Evolutionary conservation across 2,888 invertebrate species (phyloP).

Genomic region (Cordylochernes scorpioides): DNA sequence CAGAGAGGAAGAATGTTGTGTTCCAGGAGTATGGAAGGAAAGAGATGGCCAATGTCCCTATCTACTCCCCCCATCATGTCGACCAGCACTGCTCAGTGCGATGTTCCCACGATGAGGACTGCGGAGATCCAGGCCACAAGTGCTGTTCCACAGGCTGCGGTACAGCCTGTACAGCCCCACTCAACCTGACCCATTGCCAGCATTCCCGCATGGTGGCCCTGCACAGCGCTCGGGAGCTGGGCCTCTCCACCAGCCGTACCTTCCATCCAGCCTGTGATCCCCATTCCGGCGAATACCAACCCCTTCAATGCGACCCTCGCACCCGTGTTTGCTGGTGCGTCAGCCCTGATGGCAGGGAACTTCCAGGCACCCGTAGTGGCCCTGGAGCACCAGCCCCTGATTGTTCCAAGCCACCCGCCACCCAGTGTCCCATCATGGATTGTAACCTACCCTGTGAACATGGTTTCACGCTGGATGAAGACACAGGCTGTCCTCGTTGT

Average conservation of each 20-base stretch:
- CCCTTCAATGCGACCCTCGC: constrained; percentile 41
- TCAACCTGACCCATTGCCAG: constrained; percentile 41
- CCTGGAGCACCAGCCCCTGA: constrained; percentile 17
- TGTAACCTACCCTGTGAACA: constrained; percentile 19
- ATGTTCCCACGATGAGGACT: constrained; percentile 47
- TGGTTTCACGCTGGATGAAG: constrained; percentile 18
- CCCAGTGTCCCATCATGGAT: no score
- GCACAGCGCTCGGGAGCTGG: constrained; percentile 39
- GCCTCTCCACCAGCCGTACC: constrained; percentile 42
- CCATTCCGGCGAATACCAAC: constrained; percentile 36
- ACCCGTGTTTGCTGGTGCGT: constrained; percentile 55
- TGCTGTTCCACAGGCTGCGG: constrained; percentile 70
- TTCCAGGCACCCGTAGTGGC: constrained; percentile 36
- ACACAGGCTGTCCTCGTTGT: constrained; percentile 18
- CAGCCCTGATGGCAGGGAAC: constrained; percentile 42
- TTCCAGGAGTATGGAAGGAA: not conserved
- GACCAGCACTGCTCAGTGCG: constrained; percentile 46
- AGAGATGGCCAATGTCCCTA: constrained; percentile 56
- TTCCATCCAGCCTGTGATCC: constrained; percentile 35
- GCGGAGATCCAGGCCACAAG: constrained; percentile 34
- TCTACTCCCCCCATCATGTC: constrained; percentile 37
- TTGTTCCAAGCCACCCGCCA: not conserved
- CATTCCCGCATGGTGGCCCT: constrained; percentile 30
- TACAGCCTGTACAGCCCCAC: constrained; percentile 44
- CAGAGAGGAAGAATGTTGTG: no score